phyloP scores from a whole-genome alignment of 1,140 invertebrate species.

The Drosophila quadrilineata region DNA sequence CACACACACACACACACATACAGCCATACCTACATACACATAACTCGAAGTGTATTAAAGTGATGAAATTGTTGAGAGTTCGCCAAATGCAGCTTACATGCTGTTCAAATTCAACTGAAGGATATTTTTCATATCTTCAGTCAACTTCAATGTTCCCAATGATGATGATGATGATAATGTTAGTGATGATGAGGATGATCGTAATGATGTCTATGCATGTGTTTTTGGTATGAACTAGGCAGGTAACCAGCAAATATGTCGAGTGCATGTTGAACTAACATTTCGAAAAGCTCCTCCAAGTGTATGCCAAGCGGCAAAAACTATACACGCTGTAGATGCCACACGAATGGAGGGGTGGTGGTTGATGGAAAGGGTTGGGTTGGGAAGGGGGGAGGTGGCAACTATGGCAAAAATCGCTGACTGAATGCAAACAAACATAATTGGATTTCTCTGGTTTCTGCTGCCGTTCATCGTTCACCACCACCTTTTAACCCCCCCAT shows the following conservation, averaged over 20 bases:
- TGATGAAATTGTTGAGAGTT: slow-evolving; percentile 65
- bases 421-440: slow-evolving; percentile 80
- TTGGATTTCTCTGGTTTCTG: slow-evolving; percentile 76
- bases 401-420: slow-evolving; percentile 70
- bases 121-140: slow-evolving; percentile 9
- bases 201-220: slow-evolving; percentile 32
- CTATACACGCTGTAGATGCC: slow-evolving; percentile 27
- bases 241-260: slow-evolving; percentile 68
- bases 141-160: slow-evolving; percentile 22
- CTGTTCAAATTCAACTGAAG: slow-evolving; percentile 14
- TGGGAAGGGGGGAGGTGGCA: background rate
- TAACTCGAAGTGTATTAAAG: slow-evolving; percentile 42
- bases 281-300: slow-evolving; percentile 69
- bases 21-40: background rate
- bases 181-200: slow-evolving; percentile 9
- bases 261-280: slow-evolving; percentile 78
- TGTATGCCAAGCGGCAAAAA: slow-evolving; percentile 62
- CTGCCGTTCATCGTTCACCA: slow-evolving; percentile 16
- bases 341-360: background rate
- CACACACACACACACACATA: background rate
- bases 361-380: no score
- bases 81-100: slow-evolving; percentile 16
- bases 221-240: slow-evolving; percentile 47
- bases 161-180: background rate
- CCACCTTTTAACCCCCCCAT: no score